A percentile compares a stretch with the other conserved stretches of the same genome.
Conservation (phyloP, 2,888 invertebrate species). For the Drosophila quinaria region DNA sequence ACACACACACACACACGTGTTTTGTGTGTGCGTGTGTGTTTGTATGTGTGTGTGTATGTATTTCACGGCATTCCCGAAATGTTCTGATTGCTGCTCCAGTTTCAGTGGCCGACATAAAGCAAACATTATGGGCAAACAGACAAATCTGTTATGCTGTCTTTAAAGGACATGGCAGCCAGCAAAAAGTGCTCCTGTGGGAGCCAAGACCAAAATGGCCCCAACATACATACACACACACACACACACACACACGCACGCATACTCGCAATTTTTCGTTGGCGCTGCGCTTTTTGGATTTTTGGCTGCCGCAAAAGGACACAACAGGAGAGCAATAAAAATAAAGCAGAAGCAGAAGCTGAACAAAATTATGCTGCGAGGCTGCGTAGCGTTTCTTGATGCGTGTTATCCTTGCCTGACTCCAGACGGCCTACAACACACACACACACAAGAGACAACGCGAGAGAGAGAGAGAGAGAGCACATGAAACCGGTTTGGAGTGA, state of each 20-base stretch:
- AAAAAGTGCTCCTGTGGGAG: slow-evolving; percentile 52
- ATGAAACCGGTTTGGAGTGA: slow-evolving; percentile 66
- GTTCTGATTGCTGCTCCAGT: slow-evolving; percentile 60
- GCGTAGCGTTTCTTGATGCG: slow-evolving; percentile 38
- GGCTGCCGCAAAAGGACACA: slow-evolving; percentile 55
- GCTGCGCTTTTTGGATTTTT: slow-evolving; percentile 59
- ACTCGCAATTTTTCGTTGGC: slow-evolving; percentile 46
- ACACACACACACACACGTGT: background rate
- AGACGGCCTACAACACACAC: slow-evolving; percentile 43
- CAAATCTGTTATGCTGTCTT: slow-evolving; percentile 54
- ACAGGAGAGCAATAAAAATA: slow-evolving; percentile 52
- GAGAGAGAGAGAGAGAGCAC: slow-evolving; percentile 14
- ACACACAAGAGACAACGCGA: background rate
- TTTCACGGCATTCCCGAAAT: slow-evolving; percentile 25
- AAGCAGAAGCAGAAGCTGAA: background rate
- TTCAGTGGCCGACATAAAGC: slow-evolving; percentile 55
- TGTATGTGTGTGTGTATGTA: slow-evolving; percentile 5
- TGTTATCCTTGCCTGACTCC: slow-evolving; percentile 67
- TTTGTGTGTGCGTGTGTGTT: background rate
- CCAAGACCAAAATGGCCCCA: slow-evolving; percentile 55
- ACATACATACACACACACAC: slow-evolving; percentile 13
- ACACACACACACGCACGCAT: slow-evolving; percentile 17
- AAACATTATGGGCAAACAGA: slow-evolving; percentile 53
- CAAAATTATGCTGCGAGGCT: slow-evolving; percentile 33
- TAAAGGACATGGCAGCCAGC: slow-evolving; percentile 41